Evolutionary conservation across 1,140 invertebrate species (phyloP).

Genomic region (Spodoptera frugiperda): DNA sequence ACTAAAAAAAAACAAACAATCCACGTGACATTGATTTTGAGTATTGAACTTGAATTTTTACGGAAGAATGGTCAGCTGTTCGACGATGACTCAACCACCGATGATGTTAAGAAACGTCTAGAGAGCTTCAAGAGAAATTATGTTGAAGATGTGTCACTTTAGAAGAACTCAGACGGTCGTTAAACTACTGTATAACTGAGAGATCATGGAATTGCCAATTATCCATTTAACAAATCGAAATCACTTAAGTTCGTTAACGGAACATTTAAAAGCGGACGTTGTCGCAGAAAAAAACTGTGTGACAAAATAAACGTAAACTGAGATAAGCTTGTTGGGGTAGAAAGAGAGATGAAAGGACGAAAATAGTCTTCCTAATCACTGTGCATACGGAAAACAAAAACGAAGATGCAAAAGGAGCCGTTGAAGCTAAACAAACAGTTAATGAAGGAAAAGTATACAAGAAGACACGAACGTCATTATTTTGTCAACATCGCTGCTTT

Average conservation of each 20-base stretch:
- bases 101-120: conserved; percentile 4
- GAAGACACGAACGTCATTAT: conserved; percentile 18
- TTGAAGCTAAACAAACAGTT: conserved; percentile 29
- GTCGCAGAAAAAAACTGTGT: conserved; percentile 14
- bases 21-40: conserved; percentile 68
- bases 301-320: not conserved
- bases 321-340: conserved; percentile 7
- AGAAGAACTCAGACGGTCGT: conserved; percentile 20
- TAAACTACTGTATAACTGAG: conserved; percentile 34
- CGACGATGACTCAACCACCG: conserved; percentile 44
- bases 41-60: conserved; percentile 65
- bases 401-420: conserved; percentile 19
- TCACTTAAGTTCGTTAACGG: conserved; percentile 45
- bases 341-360: conserved; percentile 6
- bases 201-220: conserved; percentile 43
- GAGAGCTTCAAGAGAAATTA: conserved; percentile 20
- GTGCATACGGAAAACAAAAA: conserved; percentile 22
- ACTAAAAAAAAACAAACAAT: conserved; percentile 54
- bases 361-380: conserved; percentile 17
- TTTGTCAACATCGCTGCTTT: conserved; percentile 15
- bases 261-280: conserved; percentile 33
- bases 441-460: conserved; percentile 32
- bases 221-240: conserved; percentile 46
- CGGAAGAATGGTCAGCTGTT: conserved; percentile 57
- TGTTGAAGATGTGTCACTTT: conserved; percentile 17